These are phyloP conservation scores for Thecophora atra DNA, from an alignment of 2,888 invertebrate species.

Conservation along the genomic window DNA sequence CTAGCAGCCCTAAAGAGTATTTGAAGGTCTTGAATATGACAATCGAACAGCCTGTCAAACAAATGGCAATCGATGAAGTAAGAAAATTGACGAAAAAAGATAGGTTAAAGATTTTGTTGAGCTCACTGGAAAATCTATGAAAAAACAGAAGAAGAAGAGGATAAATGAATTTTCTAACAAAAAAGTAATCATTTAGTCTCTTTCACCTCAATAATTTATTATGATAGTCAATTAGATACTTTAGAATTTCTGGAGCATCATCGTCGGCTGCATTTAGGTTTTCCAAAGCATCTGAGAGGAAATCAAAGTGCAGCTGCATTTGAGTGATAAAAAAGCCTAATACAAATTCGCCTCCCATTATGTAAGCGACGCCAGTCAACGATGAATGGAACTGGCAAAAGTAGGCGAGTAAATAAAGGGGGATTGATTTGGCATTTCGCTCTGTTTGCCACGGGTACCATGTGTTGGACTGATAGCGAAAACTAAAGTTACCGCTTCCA, in stretches of 20 bases:
- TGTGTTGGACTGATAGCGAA: conserved; percentile 55
- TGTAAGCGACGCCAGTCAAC: conserved; percentile 48
- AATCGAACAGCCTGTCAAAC: conserved; percentile 56
- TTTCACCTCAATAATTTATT: conserved; percentile 48
- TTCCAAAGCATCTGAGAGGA: conserved; percentile 47
- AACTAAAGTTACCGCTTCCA: no score
- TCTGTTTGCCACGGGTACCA: conserved; percentile 60
- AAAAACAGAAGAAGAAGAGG: background rate
- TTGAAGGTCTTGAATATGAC: conserved; percentile 49
- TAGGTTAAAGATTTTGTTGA: conserved; percentile 55
- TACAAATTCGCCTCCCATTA: conserved; percentile 54
- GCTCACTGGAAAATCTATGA: conserved; percentile 45
- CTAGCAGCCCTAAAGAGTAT: conserved; percentile 52
- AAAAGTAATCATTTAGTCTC: no score
- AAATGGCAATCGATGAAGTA: conserved; percentile 57
- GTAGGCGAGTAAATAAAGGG: conserved; percentile 46
- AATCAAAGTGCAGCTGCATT: conserved; percentile 56
- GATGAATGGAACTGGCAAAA: conserved; percentile 51
- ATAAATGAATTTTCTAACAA: no score
- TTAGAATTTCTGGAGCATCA: conserved; percentile 49
- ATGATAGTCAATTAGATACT: conserved; percentile 52
- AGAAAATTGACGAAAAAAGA: conserved; percentile 53
- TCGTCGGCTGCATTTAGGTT: conserved; percentile 46
- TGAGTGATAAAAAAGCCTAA: conserved; percentile 55
- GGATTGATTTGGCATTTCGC: conserved; percentile 39